Evolutionary conservation across 2,888 invertebrate genomes (phyloP).

Genomic region (Drosophila dives): DNA sequence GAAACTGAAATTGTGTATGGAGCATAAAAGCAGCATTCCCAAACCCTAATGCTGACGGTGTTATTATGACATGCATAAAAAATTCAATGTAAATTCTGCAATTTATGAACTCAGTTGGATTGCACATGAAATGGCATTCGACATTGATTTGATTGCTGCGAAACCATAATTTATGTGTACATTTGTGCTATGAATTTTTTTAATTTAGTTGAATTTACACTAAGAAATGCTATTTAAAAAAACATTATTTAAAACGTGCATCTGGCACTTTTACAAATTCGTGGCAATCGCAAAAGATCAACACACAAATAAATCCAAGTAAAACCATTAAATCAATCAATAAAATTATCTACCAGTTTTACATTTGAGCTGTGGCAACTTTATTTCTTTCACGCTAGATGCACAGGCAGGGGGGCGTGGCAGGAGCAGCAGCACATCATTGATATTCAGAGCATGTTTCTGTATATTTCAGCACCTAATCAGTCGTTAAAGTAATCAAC

Average conservation of each 20-base stretch:
- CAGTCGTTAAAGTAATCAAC: slow-evolving; percentile 69
- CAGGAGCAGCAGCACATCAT: slow-evolving; percentile 30
- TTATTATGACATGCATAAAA: slow-evolving; percentile 41
- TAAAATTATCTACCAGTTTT: slow-evolving; percentile 54
- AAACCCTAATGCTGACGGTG: slow-evolving; percentile 8
- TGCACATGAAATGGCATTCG: slow-evolving; percentile 19
- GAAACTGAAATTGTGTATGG: slow-evolving; percentile 44
- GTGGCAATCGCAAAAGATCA: slow-evolving; percentile 44
- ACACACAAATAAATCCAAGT: slow-evolving; percentile 32
- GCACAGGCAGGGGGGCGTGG: too few relatives aligned
- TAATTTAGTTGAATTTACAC: neutral
- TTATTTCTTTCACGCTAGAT: slow-evolving; percentile 1
- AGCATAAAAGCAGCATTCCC: slow-evolving; percentile 34
- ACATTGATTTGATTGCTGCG: slow-evolving; percentile 1
- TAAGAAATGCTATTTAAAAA: neutral
- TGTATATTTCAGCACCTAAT: slow-evolving; percentile 59
- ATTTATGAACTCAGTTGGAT: slow-evolving; percentile 45
- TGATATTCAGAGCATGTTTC: slow-evolving; percentile 53
- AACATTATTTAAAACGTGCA: slow-evolving; percentile 1
- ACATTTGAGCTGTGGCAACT: slow-evolving; percentile 41
- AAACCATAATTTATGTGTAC: neutral
- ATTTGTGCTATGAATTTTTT: neutral
- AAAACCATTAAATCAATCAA: slow-evolving; percentile 58
- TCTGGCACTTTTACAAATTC: slow-evolving; percentile 14
- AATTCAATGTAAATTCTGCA: slow-evolving; percentile 40